These are phyloP conservation scores for Camarhynchus parvulus DNA, from an alignment of 2,113 vertebrate genomes.

Conservation along the genomic window DNA sequence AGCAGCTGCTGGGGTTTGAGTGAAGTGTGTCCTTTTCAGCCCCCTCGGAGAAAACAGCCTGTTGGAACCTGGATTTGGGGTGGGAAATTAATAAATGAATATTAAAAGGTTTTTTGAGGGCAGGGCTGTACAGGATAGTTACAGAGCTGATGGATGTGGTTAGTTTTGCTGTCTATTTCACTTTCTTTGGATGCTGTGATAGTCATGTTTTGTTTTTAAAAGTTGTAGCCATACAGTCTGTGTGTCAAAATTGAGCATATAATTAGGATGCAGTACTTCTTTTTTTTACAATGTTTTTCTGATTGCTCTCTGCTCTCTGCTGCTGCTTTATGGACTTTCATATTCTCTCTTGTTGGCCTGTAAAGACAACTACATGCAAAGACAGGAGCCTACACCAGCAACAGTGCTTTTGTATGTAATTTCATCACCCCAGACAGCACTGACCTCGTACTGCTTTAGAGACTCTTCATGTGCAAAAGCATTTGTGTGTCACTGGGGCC, in stretches of 20 bases:
- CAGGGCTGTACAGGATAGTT: not conserved
- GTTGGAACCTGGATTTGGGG: not conserved
- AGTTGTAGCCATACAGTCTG: not conserved
- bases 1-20: not conserved
- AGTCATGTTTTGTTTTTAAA: not conserved
- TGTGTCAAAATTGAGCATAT: not conserved
- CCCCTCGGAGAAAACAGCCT: not conserved
- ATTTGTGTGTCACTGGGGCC: not conserved
- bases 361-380: not conserved
- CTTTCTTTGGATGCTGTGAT: not conserved
- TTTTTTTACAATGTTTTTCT: not conserved
- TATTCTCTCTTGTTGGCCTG: not conserved
- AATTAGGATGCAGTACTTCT: not conserved
- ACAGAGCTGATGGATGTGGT: not conserved
- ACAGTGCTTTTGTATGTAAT: rapidly evolving
- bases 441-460: not conserved
- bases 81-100: not conserved
- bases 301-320: not conserved
- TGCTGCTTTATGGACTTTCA: not conserved
- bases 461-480: rapidly evolving
- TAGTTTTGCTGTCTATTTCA: not conserved
- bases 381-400: not conserved
- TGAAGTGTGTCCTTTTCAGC: not conserved
- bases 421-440: not conserved
- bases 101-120: not conserved